phyloP scores from a whole-genome alignment of 2,888 invertebrate species.

The Drosophila kanekoi region DNA sequence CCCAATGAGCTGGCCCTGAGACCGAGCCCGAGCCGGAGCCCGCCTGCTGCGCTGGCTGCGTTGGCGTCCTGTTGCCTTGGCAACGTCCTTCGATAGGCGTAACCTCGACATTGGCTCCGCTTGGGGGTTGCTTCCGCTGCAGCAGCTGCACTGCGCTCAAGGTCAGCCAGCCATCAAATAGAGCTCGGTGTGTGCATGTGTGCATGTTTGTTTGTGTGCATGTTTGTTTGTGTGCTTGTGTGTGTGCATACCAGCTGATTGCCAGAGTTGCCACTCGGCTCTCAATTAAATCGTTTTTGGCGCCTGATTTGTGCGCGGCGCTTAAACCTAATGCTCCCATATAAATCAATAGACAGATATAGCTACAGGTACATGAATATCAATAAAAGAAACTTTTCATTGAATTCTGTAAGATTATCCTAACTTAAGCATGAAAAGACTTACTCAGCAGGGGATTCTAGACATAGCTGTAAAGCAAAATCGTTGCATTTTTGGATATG shows the following conservation, averaged over 20 bases:
- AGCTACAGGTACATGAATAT: too few relatives aligned
- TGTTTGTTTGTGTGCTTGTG: not conserved
- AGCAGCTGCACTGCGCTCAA: constrained; percentile 42
- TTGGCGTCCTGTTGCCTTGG: constrained; percentile 64
- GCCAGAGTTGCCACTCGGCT: constrained; percentile 49
- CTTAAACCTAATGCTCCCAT: not conserved
- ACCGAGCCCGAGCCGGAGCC: constrained; percentile 46
- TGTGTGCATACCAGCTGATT: constrained; percentile 50
- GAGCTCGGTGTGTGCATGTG: not conserved
- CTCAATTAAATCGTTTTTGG: constrained; percentile 3
- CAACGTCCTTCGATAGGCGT: constrained; percentile 77
- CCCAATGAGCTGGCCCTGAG: constrained; percentile 71
- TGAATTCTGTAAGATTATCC: too few relatives aligned
- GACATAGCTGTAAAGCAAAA: too few relatives aligned
- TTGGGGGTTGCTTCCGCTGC: constrained; percentile 64
- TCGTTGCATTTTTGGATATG: too few relatives aligned
- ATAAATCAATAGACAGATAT: too few relatives aligned
- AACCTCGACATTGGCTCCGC: constrained; percentile 78
- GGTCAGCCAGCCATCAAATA: constrained; percentile 36
- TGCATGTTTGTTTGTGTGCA: not conserved
- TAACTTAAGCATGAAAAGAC: too few relatives aligned
- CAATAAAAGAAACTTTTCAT: too few relatives aligned
- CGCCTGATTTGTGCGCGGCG: constrained; percentile 14
- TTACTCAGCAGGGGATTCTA: too few relatives aligned
- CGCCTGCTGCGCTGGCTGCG: constrained; percentile 14